phyloP scores from a whole-genome alignment of 1,140 invertebrate species.

The Tetragonula clypearis region DNA sequence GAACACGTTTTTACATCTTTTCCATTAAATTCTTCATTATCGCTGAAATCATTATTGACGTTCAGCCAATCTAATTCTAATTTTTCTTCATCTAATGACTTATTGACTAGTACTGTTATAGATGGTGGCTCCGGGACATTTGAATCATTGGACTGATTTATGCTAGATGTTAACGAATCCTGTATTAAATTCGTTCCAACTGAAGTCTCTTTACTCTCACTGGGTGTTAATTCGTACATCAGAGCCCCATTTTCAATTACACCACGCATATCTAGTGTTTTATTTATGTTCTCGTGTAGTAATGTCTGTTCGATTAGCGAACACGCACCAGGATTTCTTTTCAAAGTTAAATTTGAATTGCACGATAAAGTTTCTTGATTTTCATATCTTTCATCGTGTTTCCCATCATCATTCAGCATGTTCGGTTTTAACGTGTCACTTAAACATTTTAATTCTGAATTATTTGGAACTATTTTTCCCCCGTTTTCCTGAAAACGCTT shows the following conservation, averaged over 20 bases:
- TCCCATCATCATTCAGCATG: neutral
- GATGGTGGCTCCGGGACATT: conserved; percentile 24
- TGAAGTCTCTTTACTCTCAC: conserved; percentile 29
- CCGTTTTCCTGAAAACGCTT: conserved; percentile 5
- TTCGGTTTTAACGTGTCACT: neutral
- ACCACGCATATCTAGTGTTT: neutral
- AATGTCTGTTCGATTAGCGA: conserved; percentile 30
- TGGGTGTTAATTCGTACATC: conserved; percentile 11
- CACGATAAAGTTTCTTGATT: conserved; percentile 25
- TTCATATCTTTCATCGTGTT: conserved; percentile 8
- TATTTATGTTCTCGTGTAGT: neutral
- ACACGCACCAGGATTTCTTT: conserved; percentile 58
- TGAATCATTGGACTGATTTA: conserved; percentile 31
- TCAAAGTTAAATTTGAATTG: conserved; percentile 49
- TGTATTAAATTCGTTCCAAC: conserved; percentile 17
- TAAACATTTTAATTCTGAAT: neutral
- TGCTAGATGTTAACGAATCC: conserved; percentile 17
- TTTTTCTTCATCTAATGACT: conserved; percentile 12
- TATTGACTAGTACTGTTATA: conserved; percentile 9
- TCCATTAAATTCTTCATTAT: neutral
- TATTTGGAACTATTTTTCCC: neutral
- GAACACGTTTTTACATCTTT: neutral
- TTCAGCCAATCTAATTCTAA: conserved; percentile 24
- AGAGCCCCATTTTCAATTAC: neutral
- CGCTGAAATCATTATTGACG: neutral